A percentile compares a stretch with the other conserved stretches of the same genome.
Evolutionary conservation across 1,140 invertebrate species (phyloP).

Genomic region (Megalonaias nervosa): DNA sequence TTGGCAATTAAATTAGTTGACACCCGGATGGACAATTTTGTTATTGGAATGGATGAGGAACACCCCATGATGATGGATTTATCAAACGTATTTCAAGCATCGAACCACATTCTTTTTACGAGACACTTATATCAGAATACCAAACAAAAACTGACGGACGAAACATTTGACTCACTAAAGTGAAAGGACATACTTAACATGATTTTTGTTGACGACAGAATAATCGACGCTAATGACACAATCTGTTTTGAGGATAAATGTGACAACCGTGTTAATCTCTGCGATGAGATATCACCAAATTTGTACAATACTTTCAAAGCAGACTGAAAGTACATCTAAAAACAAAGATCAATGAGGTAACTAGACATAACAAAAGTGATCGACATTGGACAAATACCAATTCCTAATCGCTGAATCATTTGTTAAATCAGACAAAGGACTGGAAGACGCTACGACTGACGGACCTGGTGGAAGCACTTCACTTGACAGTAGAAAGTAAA

Average conservation of each 20-base stretch:
- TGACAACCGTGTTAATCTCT: background rate
- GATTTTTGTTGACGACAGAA: background rate
- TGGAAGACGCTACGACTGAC: too few species aligned
- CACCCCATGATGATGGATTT: background rate
- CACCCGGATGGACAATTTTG: background rate
- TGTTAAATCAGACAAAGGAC: too few species aligned
- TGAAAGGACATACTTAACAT: background rate
- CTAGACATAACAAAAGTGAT: too few species aligned
- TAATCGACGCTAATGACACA: background rate
- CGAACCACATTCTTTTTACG: background rate
- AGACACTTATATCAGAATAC: conserved; percentile 2
- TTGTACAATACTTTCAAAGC: background rate
- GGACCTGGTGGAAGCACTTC: too few species aligned
- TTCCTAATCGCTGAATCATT: too few species aligned
- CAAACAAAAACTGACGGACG: background rate
- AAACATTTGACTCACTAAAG: background rate
- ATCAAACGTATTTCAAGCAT: background rate
- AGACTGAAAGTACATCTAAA: too few species aligned
- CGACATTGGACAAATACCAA: too few species aligned
- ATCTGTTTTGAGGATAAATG: background rate
- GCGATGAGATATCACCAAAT: background rate
- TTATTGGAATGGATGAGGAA: conserved; percentile 11
- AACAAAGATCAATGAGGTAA: too few species aligned
- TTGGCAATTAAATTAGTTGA: background rate
- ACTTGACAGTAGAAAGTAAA: too few species aligned